These are phyloP conservation scores for Corythornis madagascariensis DNA, from an alignment of 2,113 vertebrate species.

Conservation along the genomic window DNA sequence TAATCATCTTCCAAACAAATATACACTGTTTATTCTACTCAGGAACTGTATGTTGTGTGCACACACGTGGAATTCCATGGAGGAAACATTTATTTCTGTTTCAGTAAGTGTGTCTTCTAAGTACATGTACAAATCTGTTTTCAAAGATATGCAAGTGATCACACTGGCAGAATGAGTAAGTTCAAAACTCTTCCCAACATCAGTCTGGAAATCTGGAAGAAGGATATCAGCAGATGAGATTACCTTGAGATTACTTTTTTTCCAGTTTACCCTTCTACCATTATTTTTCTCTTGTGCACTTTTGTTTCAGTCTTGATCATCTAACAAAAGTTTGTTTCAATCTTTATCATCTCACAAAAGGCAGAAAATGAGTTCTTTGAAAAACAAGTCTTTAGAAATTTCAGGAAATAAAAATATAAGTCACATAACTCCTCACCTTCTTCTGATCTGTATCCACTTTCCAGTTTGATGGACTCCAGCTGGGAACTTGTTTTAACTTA, in stretches of 20 bases:
- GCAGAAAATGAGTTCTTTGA: neutral
- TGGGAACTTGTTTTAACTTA: constrained; percentile 3
- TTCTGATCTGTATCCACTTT: neutral
- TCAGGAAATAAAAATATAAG: neutral
- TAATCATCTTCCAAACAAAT: constrained; percentile 15
- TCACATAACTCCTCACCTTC: neutral
- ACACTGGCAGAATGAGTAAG: neutral
- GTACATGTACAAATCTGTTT: neutral
- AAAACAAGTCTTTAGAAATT: neutral
- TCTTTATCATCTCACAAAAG: neutral
- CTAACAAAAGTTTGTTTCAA: neutral
- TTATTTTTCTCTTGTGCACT: neutral
- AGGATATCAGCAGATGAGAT: neutral
- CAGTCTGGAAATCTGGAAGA: neutral
- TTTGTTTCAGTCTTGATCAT: neutral
- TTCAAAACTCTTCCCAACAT: neutral
- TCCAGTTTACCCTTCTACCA: neutral
- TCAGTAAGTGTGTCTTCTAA: neutral
- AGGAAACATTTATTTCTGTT: neutral
- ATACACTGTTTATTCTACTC: neutral
- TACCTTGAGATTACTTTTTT: neutral
- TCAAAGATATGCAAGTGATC: neutral
- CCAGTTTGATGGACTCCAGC: neutral
- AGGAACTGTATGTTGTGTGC: neutral
- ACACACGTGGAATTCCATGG: neutral